A percentile compares a stretch with the other conserved stretches of the same genome.
Evolutionary conservation across 2,888 invertebrate species (phyloP).

Genomic region (Scaptomyza tumidula): DNA sequence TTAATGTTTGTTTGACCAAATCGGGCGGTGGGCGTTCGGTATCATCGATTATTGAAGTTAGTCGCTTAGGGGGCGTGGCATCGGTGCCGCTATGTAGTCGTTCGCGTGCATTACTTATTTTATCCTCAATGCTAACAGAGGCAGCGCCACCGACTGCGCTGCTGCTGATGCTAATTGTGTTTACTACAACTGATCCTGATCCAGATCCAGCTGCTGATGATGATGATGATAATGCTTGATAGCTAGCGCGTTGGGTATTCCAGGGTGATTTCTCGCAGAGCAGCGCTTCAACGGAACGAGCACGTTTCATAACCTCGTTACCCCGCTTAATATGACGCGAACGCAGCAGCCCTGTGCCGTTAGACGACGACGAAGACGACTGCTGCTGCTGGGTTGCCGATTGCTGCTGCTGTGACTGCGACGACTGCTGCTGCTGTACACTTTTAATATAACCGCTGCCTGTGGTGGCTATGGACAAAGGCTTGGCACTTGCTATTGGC

Average conservation of each 20-base stretch:
- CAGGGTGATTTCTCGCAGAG: conserved; percentile 87
- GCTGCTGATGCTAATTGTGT: conserved; percentile 14
- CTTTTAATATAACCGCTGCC: conserved; percentile 51
- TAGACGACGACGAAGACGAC: conserved; percentile 12
- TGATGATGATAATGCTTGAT: conserved; percentile 21
- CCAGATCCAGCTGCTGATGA: background rate
- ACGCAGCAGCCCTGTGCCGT: conserved; percentile 48
- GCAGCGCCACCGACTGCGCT: background rate
- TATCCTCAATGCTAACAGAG: conserved; percentile 84
- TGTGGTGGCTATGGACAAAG: conserved; percentile 32
- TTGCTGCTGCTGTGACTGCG: conserved; percentile 14
- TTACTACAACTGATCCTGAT: background rate
- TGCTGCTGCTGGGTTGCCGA: conserved; percentile 26
- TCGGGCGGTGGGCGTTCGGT: conserved; percentile 94
- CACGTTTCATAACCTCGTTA: conserved; percentile 90
- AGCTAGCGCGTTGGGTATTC: conserved; percentile 70
- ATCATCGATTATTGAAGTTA: conserved; percentile 88
- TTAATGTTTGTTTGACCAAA: conserved; percentile 93
- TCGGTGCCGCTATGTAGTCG: conserved; percentile 84
- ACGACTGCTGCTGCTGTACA: conserved; percentile 36
- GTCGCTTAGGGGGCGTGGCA: conserved; percentile 86
- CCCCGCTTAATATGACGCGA: conserved; percentile 86
- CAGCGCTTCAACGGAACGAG: conserved; percentile 93
- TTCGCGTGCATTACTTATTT: conserved; percentile 84
- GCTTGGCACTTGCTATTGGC: conserved; percentile 58